phyloP scores from a whole-genome alignment of 1,140 invertebrate genomes.

The Helicoverpa armigera region DNA sequence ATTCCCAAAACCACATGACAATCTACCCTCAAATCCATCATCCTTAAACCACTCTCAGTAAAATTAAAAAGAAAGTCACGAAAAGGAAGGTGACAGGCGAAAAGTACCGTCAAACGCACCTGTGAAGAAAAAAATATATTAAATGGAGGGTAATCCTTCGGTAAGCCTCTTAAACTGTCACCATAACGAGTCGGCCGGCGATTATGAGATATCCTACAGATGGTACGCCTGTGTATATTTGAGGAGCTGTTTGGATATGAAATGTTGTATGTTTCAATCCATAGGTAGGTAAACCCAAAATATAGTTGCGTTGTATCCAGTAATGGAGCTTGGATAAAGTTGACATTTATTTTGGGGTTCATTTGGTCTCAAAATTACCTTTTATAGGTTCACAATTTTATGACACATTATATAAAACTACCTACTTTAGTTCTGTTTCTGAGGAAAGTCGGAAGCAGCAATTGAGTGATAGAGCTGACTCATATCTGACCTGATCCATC shows the following conservation, averaged over 20 bases:
- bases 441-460: no score
- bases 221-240: constrained; percentile 38
- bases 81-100: constrained; percentile 49
- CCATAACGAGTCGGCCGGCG: constrained; percentile 39
- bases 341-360: background rate
- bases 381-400: no score
- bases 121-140: constrained; percentile 57
- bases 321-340: background rate
- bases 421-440: no score
- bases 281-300: constrained; percentile 16
- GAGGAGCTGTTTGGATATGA: constrained; percentile 38
- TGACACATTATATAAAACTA: no score
- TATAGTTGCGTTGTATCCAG: background rate
- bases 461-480: no score
- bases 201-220: constrained; percentile 58
- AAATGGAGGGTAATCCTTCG: constrained; percentile 58
- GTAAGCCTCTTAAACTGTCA: constrained; percentile 60
- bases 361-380: no score
- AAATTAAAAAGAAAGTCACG: constrained; percentile 55
- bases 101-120: constrained; percentile 52
- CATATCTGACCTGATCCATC: no score
- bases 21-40: constrained; percentile 47
- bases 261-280: constrained; percentile 41
- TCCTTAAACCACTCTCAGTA: constrained; percentile 40
- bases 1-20: constrained; percentile 11